Percentiles rank a stretch among this genome's conserved stretches.
These are phyloP conservation scores for Aptenodytes patagonicus DNA, from an alignment of 2,113 vertebrate species.

Conservation along the genomic window DNA sequence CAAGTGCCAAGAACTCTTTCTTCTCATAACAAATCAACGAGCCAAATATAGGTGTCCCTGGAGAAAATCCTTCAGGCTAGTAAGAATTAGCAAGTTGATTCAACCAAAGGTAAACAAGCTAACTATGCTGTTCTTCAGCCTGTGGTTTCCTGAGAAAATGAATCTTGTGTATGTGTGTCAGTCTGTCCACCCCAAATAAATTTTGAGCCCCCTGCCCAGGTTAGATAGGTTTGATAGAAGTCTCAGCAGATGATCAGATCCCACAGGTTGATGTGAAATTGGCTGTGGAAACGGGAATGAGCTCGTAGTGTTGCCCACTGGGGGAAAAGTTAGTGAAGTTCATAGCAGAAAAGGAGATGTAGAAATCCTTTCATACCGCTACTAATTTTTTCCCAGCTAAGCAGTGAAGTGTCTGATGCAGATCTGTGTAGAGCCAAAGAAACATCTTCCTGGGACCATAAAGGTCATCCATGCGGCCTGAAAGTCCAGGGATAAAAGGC, in stretches of 20 bases:
- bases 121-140: background rate
- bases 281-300: background rate
- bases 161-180: background rate
- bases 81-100: background rate
- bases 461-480: background rate
- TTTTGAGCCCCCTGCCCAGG: background rate
- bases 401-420: background rate
- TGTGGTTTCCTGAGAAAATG: background rate
- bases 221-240: background rate
- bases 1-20: slow-evolving; percentile 19
- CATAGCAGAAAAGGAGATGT: background rate
- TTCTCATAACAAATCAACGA: background rate
- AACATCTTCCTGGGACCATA: background rate
- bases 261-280: background rate
- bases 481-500: background rate
- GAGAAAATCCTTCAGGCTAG: slow-evolving; percentile 5
- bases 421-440: background rate
- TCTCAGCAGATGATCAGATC: background rate
- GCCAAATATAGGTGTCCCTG: background rate
- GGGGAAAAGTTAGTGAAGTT: background rate
- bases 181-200: background rate
- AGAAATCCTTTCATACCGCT: background rate
- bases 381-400: background rate
- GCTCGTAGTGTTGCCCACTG: background rate
- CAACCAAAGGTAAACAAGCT: background rate